phyloP scores from a whole-genome alignment of 2,113 vertebrate genomes.

The Neotoma lepida region DNA sequence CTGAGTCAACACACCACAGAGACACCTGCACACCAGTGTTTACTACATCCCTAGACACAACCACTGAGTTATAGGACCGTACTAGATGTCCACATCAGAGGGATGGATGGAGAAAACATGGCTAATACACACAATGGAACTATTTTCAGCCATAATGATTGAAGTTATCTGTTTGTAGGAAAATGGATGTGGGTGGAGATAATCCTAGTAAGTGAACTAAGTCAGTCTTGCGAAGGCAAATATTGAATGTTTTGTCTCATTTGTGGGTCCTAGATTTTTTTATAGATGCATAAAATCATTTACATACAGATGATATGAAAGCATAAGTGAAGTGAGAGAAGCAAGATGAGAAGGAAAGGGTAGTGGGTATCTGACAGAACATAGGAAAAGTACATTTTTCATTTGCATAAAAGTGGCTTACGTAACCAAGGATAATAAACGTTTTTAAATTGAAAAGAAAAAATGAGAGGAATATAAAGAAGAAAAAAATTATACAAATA shows the following conservation, averaged over 20 bases:
- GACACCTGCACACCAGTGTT: not conserved
- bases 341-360: not conserved
- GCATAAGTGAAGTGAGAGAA: not conserved
- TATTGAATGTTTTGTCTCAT: not conserved
- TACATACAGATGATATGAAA: not conserved
- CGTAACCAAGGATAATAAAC: not conserved
- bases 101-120: too few relatives aligned
- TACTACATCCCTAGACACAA: too few relatives aligned
- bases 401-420: not conserved
- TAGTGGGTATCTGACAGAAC: too few relatives aligned
- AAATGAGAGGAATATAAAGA: not conserved
- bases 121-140: not conserved
- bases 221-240: not conserved
- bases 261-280: not conserved
- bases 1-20: not conserved
- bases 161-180: not conserved
- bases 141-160: not conserved
- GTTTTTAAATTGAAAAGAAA: not conserved
- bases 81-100: not conserved
- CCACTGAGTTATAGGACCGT: not conserved
- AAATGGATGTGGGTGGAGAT: not conserved
- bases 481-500: conserved; percentile 21
- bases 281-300: not conserved
- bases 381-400: not conserved
- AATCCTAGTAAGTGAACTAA: not conserved